These are phyloP conservation scores for Pygoscelis adeliae DNA, from an alignment of 2,113 vertebrate genomes.

Conservation along the genomic window DNA sequence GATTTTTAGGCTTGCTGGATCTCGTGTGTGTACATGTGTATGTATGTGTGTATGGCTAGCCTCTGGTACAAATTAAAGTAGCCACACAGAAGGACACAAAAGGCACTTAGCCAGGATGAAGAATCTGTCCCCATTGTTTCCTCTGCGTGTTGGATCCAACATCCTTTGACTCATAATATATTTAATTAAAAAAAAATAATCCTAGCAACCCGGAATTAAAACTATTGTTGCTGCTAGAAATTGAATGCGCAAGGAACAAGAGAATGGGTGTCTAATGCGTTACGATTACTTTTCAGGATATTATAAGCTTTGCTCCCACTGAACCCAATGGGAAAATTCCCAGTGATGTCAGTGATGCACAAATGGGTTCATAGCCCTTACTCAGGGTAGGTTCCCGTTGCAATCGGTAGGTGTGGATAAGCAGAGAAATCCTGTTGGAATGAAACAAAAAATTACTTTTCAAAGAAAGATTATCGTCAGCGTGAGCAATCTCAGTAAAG, in stretches of 20 bases:
- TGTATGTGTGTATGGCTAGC: neutral
- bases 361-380: neutral
- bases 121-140: constrained; percentile 55
- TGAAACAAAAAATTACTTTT: neutral
- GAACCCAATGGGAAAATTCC: constrained; percentile 24
- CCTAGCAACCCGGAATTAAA: neutral
- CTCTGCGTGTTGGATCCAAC: neutral
- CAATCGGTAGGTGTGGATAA: neutral
- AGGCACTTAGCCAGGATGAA: constrained; percentile 35
- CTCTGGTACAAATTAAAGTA: constrained; percentile 65
- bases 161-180: constrained; percentile 54
- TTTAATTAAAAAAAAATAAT: neutral
- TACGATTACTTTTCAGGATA: constrained; percentile 41
- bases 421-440: constrained; percentile 21
- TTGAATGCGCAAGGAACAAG: neutral
- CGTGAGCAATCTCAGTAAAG: constrained; percentile 23
- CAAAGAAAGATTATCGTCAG: constrained; percentile 18
- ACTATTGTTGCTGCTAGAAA: constrained; percentile 26
- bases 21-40: neutral
- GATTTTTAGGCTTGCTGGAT: neutral
- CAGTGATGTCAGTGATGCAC: neutral
- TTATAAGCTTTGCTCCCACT: neutral
- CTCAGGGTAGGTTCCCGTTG: neutral
- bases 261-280: neutral
- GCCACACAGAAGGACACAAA: constrained; percentile 55